These are phyloP conservation scores for Mantis religiosa DNA, from an alignment of 2,888 invertebrate genomes.

Conservation along the genomic window DNA sequence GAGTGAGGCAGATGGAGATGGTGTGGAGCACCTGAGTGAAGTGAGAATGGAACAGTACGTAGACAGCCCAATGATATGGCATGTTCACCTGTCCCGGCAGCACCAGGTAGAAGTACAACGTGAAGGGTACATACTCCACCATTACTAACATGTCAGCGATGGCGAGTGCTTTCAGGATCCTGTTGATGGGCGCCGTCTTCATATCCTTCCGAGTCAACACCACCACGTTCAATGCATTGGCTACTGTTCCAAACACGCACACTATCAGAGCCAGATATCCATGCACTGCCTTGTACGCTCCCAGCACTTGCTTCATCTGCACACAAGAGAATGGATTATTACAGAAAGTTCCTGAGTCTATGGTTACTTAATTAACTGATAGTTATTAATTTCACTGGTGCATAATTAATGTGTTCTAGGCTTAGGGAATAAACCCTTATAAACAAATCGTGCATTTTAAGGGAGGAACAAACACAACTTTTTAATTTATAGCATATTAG, in stretches of 20 bases:
- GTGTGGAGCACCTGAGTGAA: slow-evolving; percentile 86
- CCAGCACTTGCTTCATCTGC: slow-evolving; percentile 55
- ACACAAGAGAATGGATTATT: neutral
- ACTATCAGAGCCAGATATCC: slow-evolving; percentile 82
- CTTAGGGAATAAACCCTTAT: too few species aligned
- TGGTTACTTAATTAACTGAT: too few species aligned
- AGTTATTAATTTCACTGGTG: too few species aligned
- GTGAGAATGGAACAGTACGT: slow-evolving; percentile 85
- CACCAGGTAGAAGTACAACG: slow-evolving; percentile 70
- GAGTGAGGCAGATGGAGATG: slow-evolving; percentile 88
- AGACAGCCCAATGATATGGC: slow-evolving; percentile 72
- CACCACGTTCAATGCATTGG: slow-evolving; percentile 87
- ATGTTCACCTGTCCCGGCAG: slow-evolving; percentile 33
- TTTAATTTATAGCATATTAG: too few species aligned
- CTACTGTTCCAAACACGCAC: slow-evolving; percentile 84
- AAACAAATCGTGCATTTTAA: too few species aligned
- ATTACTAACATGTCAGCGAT: slow-evolving; percentile 92
- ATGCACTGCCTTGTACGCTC: slow-evolving; percentile 68
- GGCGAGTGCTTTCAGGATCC: slow-evolving; percentile 84
- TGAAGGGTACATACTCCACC: slow-evolving; percentile 89
- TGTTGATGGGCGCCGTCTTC: slow-evolving; percentile 83
- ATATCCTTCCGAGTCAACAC: slow-evolving; percentile 87
- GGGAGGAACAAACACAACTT: too few species aligned
- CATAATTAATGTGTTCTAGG: too few species aligned
- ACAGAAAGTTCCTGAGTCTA: too few species aligned